Evolutionary conservation across 37 sponge, comb jelly and placozoan genomes (phyloP).

Genomic region (Axinella damicornis): DNA sequence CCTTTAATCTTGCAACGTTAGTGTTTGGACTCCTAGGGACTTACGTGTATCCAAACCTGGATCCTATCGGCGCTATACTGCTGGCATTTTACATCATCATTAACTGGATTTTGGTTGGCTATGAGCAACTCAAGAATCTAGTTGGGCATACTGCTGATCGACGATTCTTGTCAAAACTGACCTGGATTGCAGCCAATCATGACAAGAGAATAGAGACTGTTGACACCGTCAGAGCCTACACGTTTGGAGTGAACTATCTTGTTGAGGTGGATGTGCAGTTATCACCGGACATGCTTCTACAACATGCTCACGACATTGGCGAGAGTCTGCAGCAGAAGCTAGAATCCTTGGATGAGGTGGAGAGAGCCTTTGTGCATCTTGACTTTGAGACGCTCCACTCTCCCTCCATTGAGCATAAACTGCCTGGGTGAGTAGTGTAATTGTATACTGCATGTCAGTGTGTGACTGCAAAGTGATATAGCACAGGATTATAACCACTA

Average conservation of each 20-base stretch:
- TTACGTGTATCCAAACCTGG: constrained; percentile 30
- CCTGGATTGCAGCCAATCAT: constrained; percentile 44
- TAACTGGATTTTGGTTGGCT: constrained; percentile 58
- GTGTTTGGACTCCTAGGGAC: constrained; percentile 69
- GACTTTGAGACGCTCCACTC: constrained; percentile 58
- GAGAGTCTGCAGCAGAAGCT: constrained; percentile 65
- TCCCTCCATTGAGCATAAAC: constrained; percentile 58
- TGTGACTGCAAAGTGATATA: background rate
- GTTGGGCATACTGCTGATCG: constrained; percentile 61
- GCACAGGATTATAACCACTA: too few relatives aligned
- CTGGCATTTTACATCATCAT: constrained; percentile 63
- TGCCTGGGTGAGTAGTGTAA: background rate
- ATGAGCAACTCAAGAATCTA: constrained; percentile 56
- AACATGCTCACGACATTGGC: constrained; percentile 63
- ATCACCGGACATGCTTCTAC: constrained; percentile 31
- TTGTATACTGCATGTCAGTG: background rate
- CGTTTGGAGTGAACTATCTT: constrained; percentile 57
- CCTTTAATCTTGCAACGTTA: constrained; percentile 46
- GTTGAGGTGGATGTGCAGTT: constrained; percentile 71
- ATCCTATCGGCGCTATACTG: constrained; percentile 63
- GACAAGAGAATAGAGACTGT: constrained; percentile 40
- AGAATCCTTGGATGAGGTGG: constrained; percentile 58
- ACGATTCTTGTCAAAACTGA: constrained; percentile 39
- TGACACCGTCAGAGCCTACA: constrained; percentile 68
- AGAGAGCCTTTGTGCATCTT: constrained; percentile 72